phyloP scores from a whole-genome alignment of 2,797 vertebrate species.

The Bufotes viridis region DNA sequence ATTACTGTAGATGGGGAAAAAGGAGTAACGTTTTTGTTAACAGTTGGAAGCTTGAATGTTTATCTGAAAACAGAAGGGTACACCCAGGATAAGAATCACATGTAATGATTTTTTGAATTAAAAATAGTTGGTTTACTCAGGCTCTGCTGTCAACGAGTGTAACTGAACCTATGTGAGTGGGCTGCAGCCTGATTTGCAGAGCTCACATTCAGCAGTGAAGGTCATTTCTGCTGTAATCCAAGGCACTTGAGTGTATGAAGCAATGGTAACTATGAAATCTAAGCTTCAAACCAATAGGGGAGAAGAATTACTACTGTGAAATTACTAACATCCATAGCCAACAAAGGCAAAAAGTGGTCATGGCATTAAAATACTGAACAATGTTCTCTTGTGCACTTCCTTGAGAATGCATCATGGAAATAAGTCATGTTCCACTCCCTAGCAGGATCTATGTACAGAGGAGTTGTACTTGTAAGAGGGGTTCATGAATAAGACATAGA shows the following conservation, averaged over 20 bases:
- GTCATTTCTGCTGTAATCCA: not conserved
- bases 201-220: not conserved
- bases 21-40: not conserved
- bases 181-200: not conserved
- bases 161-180: slow-evolving; percentile 1
- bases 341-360: not conserved
- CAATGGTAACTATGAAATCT: not conserved
- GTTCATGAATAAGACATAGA: too few relatives aligned
- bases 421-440: not conserved
- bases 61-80: not conserved
- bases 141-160: not conserved
- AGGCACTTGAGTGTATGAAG: not conserved
- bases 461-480: too few relatives aligned
- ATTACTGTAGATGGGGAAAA: not conserved
- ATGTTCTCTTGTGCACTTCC: not conserved
- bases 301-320: not conserved
- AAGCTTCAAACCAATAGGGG: not conserved
- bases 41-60: not conserved
- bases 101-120: not conserved
- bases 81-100: not conserved
- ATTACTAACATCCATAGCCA: not conserved
- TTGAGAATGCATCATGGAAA: not conserved
- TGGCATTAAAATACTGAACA: not conserved
- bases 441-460: not conserved
- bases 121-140: not conserved